phyloP scores from a whole-genome alignment of 2,888 invertebrate species.

The Leptura quadrifasciata region DNA sequence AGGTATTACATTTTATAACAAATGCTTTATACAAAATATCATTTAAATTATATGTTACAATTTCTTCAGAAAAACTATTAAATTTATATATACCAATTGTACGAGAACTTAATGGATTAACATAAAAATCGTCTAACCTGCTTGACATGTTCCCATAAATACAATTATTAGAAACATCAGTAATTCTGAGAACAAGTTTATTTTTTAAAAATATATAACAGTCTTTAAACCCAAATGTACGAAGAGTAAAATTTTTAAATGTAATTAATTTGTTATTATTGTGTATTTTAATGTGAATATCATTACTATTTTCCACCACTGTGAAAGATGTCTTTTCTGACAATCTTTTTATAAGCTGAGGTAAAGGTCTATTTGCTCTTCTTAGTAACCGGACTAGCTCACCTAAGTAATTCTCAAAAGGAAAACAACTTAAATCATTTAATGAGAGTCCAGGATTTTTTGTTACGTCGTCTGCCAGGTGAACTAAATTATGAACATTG shows the following conservation, averaged over 20 bases:
- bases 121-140: background rate
- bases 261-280: conserved; percentile 8
- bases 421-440: conserved; percentile 19
- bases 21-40: conserved; percentile 11
- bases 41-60: background rate
- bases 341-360: conserved; percentile 13
- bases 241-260: background rate
- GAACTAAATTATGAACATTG: conserved; percentile 49
- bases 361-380: conserved; percentile 4
- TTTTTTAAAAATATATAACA: conserved; percentile 10
- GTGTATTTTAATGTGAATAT: background rate
- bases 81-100: background rate
- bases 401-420: conserved; percentile 20
- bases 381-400: background rate
- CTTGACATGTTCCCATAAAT: background rate
- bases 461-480: conserved; percentile 48
- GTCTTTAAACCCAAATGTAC: conserved; percentile 1
- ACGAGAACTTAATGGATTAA: background rate
- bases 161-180: background rate
- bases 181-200: conserved; percentile 12
- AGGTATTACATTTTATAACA: conserved; percentile 8
- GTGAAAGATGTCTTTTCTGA: background rate
- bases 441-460: background rate
- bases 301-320: background rate
- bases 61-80: conserved; percentile 11